Conservation (phyloP, 1,140 invertebrate genomes). For the Eriosoma lanigerum region DNA sequence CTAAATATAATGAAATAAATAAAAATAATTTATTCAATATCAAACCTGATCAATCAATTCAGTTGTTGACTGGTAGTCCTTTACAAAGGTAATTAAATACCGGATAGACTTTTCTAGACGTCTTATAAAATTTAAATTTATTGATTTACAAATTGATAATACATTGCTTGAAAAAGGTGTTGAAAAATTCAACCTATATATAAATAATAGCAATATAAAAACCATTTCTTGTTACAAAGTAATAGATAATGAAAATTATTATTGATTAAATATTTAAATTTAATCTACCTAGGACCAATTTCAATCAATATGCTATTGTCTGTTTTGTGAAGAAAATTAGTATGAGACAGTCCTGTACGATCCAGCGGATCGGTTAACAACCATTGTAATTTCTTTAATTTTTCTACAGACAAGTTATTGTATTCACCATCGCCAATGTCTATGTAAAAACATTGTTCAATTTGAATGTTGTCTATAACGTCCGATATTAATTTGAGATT, state of each 20-base stretch:
- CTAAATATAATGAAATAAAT: not conserved
- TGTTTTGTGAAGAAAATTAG: constrained; percentile 59
- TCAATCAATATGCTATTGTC: constrained; percentile 66
- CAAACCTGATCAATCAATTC: constrained; percentile 46
- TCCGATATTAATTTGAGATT: constrained; percentile 21
- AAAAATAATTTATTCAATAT: not conserved
- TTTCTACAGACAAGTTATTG: constrained; percentile 57
- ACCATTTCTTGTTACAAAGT: not conserved
- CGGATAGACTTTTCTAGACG: constrained; percentile 80
- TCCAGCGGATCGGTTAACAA: constrained; percentile 69
- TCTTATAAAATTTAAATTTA: constrained; percentile 71
- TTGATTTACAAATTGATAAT: constrained; percentile 86
- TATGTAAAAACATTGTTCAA: constrained; percentile 42
- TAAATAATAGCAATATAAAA: constrained; percentile 43
- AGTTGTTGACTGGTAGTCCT: constrained; percentile 55
- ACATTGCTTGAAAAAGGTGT: constrained; percentile 94
- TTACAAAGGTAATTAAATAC: constrained; percentile 68
- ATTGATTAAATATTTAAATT: constrained; percentile 13
- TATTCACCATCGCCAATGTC: constrained; percentile 11
- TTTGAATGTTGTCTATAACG: not conserved
- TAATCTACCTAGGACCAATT: constrained; percentile 74
- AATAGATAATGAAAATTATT: not conserved
- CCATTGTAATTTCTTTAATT: constrained; percentile 69
- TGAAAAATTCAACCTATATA: constrained; percentile 83
- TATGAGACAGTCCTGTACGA: constrained; percentile 60